Evolutionary conservation across 2,888 invertebrate species (phyloP).

Genomic region (Sarcophaga variegata): DNA sequence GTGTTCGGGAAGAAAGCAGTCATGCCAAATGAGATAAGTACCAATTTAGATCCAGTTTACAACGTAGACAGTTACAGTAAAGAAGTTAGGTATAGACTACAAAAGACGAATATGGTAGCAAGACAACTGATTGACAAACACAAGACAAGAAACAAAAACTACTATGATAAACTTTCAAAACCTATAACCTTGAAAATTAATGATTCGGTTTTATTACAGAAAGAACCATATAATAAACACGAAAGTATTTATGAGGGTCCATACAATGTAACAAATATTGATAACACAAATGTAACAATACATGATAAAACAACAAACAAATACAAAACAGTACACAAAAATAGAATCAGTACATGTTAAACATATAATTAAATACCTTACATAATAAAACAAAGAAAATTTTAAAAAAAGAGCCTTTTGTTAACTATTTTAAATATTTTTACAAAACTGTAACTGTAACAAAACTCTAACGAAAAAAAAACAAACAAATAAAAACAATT

Average conservation of each 20-base stretch:
- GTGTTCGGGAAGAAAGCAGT: not conserved
- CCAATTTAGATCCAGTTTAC: slow-evolving; percentile 11
- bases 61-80: slow-evolving; percentile 14
- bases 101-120: not conserved
- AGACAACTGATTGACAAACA: not conserved
- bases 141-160: slow-evolving; percentile 7
- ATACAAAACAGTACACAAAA: slow-evolving; percentile 17
- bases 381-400: too few species aligned
- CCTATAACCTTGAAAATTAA: too few species aligned
- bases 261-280: not conserved
- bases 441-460: too few species aligned
- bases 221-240: not conserved
- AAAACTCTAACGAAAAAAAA: too few species aligned
- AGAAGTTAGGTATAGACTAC: slow-evolving; percentile 21
- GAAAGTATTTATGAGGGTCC: slow-evolving; percentile 18
- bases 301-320: not conserved
- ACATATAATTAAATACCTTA: too few species aligned
- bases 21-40: slow-evolving; percentile 5
- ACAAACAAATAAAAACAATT: too few species aligned
- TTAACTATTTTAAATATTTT: too few species aligned
- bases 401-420: too few species aligned
- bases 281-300: not conserved
- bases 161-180: too few species aligned
- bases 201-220: too few species aligned
- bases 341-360: not conserved